Base-by-base conservation (phyloP, 2,113 vertebrate genomes). In the Nesogale talazaci region DNA sequence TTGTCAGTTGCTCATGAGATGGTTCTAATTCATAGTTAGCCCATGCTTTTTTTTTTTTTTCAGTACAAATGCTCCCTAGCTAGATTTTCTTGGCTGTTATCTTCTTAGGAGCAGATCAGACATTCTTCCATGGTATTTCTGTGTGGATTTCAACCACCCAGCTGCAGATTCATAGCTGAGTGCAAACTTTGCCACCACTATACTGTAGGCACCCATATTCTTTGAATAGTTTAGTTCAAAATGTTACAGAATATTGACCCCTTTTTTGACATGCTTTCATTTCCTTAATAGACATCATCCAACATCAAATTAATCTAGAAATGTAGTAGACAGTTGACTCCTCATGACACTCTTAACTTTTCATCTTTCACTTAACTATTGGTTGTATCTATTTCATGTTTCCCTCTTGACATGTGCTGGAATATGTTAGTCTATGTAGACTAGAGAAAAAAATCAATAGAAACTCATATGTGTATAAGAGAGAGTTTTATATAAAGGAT, bases 361-460 rank as follows among this genome's bases (percentile, higher is more conserved):
- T 82, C 90, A 82, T 79, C 46, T 52, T 52, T 52, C 77, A 56
- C 74, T 85, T 96, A 97, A 94, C 76, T 83, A 96, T 97, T 97
- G 97, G 84, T 93, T 91, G 10, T 14, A 36, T 52, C 38, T 56
- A 6, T 15, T 27, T 83, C 56, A 79, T 70, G 34, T 70, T 70
- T 34, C 8, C 31, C 67, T 16, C 56, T 40, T 19, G 31, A 67
- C 29, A 34, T 97, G 77, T 95, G 94, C 95, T 76, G 96, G 96
- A 96, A 52, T 52, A 12, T 52, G 93, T 97, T 97, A 97, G 95
- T 97, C 96, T 94, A 95, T 94, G 34, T 52, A 52, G 10, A 52
- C 46, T 52, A 52, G 46, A 52, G 46, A 52, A 52, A 52, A 5
- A 52, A 52, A 52, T 46, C 42, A 9, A 52, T 52, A 52, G 46